Percentiles rank a stretch among this genome's conserved stretches.
These are phyloP conservation scores for Xenopus borealis DNA, from an alignment of 2,113 vertebrate genomes.

Conservation along the genomic window DNA sequence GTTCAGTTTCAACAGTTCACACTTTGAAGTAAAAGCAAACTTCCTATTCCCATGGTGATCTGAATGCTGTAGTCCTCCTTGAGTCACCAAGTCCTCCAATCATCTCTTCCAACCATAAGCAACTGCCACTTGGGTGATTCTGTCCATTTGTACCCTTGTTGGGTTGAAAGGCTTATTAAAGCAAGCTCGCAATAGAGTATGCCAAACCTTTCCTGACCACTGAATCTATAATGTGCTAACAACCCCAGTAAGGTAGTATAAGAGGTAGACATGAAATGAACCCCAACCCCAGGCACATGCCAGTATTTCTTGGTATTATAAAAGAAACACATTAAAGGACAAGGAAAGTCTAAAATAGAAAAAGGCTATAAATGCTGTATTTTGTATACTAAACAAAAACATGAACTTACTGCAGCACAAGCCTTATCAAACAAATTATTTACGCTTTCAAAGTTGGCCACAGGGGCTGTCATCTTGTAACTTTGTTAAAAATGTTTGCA, in stretches of 20 bases:
- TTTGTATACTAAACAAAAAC: too few relatives aligned
- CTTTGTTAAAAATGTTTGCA: too few relatives aligned
- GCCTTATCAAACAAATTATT: too few relatives aligned
- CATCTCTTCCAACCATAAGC: not conserved
- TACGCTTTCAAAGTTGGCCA: too few relatives aligned
- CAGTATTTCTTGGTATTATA: too few relatives aligned
- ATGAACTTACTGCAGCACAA: too few relatives aligned
- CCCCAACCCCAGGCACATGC: not conserved
- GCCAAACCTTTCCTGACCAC: too few relatives aligned
- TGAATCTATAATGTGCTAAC: not conserved
- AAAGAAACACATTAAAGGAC: too few relatives aligned
- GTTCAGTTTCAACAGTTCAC: conserved; percentile 16
- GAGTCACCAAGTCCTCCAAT: conserved; percentile 11
- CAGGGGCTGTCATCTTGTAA: too few relatives aligned
- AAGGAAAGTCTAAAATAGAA: too few relatives aligned
- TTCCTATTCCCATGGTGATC: too few relatives aligned
- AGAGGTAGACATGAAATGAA: conserved; percentile 15
- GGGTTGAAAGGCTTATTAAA: conserved; percentile 20
- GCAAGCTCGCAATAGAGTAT: not conserved
- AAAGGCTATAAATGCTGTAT: too few relatives aligned
- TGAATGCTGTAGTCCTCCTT: not conserved
- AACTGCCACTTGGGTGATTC: conserved; percentile 5
- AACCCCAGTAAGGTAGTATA: not conserved
- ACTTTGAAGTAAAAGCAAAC: conserved; percentile 2
- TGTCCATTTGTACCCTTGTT: conserved; percentile 11